Evolutionary conservation across 2,113 vertebrate species (phyloP).

Genomic region (Hemibagrus wyckioides): DNA sequence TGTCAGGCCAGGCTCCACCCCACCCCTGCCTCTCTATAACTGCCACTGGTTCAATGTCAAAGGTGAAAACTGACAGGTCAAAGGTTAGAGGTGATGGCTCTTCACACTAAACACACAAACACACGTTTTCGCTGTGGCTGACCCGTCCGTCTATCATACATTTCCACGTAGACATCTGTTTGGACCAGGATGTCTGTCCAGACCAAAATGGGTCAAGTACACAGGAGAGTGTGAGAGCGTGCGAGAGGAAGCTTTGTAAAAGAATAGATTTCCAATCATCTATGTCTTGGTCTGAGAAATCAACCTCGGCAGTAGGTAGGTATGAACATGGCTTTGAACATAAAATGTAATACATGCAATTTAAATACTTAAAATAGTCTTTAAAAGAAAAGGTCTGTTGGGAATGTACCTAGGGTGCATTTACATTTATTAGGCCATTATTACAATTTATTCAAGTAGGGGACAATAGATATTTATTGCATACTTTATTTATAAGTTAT

Average conservation of each 20-base stretch:
- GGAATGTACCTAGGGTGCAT: not conserved
- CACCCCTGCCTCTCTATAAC: constrained; percentile 44
- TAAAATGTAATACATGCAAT: not conserved
- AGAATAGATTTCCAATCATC: constrained; percentile 31
- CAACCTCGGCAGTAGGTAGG: not conserved
- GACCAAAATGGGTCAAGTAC: constrained; percentile 49
- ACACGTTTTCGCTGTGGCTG: constrained; percentile 9
- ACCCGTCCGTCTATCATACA: constrained; percentile 47
- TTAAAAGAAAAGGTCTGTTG: not conserved
- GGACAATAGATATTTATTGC: not conserved
- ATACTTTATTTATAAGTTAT: too few relatives aligned
- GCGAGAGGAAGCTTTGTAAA: constrained; percentile 26
- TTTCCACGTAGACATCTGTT: constrained; percentile 45
- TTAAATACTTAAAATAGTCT: not conserved
- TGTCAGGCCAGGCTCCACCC: constrained; percentile 38
- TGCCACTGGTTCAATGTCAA: constrained; percentile 48
- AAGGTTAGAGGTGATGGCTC: constrained; percentile 54
- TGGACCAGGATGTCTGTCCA: constrained; percentile 47
- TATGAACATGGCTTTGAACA: not conserved
- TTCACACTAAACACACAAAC: constrained; percentile 45
- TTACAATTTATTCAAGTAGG: not conserved
- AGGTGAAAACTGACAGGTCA: constrained; percentile 63
- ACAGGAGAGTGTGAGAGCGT: constrained; percentile 17
- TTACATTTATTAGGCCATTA: not conserved
- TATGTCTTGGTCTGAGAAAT: not conserved